These are phyloP conservation scores for Diadema setosum DNA, from an alignment of 35 echinoderm and acorn worm species.

Conservation along the genomic window DNA sequence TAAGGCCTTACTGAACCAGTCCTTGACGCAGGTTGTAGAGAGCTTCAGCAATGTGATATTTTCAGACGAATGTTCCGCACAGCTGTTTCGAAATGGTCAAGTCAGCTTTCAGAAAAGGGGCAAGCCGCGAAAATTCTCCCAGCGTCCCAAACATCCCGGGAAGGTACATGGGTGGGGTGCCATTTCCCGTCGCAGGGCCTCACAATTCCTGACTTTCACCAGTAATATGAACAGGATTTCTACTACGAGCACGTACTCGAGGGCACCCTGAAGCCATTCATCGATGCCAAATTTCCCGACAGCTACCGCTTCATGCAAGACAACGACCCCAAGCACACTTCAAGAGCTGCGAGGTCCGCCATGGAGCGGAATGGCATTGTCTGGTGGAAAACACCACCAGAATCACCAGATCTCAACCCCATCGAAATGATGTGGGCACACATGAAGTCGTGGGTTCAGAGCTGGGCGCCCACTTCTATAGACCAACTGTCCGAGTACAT, in stretches of 20 bases:
- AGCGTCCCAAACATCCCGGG: conserved; percentile 14
- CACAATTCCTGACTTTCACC: conserved; percentile 2
- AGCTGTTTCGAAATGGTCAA: background rate
- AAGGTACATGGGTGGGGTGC: conserved; percentile 63
- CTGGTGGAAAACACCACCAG: conserved; percentile 46
- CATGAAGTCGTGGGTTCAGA: conserved; percentile 15
- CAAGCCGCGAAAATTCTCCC: background rate
- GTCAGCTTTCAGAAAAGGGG: background rate
- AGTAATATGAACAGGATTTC: conserved; percentile 53
- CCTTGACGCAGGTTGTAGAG: background rate
- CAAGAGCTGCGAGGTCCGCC: background rate
- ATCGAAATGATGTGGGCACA: conserved; percentile 58
- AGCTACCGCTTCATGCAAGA: conserved; percentile 16
- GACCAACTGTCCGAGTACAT: conserved; percentile 60
- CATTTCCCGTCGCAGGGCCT: conserved; percentile 28
- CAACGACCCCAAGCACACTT: conserved; percentile 36
- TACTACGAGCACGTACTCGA: conserved; percentile 1
- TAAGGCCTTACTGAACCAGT: background rate
- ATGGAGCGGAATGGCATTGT: conserved; percentile 16
- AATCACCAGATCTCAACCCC: conserved; percentile 58
- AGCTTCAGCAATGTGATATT: background rate
- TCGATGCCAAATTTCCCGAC: background rate
- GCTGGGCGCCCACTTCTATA: conserved; percentile 10
- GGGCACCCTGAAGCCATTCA: conserved; percentile 5
- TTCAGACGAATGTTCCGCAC: background rate